Percentiles rank a stretch among this genome's conserved stretches.
phyloP scores from a whole-genome alignment of 2,113 vertebrate species.

The Pseudorasbora parva region DNA sequence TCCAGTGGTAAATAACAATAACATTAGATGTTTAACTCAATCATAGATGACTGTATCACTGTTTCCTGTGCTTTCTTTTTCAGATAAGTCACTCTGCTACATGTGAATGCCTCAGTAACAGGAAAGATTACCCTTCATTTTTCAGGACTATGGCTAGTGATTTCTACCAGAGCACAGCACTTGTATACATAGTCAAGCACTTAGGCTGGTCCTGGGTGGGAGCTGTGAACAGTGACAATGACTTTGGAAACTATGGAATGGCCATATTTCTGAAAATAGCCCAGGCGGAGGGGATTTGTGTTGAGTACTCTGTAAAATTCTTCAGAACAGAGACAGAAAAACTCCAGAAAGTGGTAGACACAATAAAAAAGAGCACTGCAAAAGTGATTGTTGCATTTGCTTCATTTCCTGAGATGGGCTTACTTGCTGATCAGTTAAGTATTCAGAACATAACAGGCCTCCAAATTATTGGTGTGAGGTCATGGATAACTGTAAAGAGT shows the following conservation, averaged over 20 bases:
- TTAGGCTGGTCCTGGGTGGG: slow-evolving; percentile 67
- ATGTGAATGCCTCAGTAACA: slow-evolving; percentile 31
- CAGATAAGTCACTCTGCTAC: slow-evolving; percentile 78
- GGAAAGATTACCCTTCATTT: slow-evolving; percentile 70
- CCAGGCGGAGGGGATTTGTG: too few relatives aligned
- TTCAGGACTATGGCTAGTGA: slow-evolving; percentile 79
- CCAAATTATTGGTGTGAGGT: slow-evolving; percentile 73
- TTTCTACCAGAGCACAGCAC: slow-evolving; percentile 69
- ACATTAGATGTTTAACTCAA: not conserved
- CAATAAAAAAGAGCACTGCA: too few relatives aligned
- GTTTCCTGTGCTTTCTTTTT: not conserved
- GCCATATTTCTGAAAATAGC: too few relatives aligned
- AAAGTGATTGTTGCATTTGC: too few relatives aligned
- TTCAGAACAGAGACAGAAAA: too few relatives aligned
- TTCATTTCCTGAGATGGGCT: slow-evolving; percentile 72
- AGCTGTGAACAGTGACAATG: too few relatives aligned
- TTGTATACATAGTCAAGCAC: slow-evolving; percentile 72
- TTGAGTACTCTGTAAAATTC: too few relatives aligned
- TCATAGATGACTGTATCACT: not conserved
- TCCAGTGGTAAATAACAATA: slow-evolving; percentile 69
- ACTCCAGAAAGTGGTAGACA: too few relatives aligned
- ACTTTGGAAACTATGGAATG: too few relatives aligned
- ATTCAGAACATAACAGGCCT: slow-evolving; percentile 62
- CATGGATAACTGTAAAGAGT: slow-evolving; percentile 74
- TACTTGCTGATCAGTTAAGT: slow-evolving; percentile 65